phyloP scores from a whole-genome alignment of 2,113 vertebrate species.

The Arothron firmamentum region DNA sequence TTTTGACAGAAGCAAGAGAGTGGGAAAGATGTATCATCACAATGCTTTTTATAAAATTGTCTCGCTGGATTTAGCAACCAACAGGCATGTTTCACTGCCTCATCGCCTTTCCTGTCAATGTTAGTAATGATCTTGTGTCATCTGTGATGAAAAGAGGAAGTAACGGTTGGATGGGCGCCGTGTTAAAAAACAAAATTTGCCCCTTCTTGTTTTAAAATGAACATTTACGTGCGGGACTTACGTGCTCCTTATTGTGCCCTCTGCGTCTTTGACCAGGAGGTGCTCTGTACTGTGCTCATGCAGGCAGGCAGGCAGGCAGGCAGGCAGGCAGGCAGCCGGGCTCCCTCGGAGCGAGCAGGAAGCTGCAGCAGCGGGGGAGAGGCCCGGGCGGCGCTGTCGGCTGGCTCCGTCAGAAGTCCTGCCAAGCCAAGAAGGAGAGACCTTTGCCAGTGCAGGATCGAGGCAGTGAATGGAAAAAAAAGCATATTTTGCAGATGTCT shows the following conservation, averaged over 20 bases:
- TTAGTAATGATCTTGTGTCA: not conserved
- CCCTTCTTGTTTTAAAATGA: not conserved
- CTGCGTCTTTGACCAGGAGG: slow-evolving; percentile 38
- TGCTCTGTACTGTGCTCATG: slow-evolving; percentile 45
- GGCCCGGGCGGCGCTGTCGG: slow-evolving; percentile 62
- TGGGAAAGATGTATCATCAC: no score
- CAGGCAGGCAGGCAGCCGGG: slow-evolving; percentile 62
- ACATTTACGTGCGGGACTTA: not conserved
- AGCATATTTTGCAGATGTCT: slow-evolving; percentile 76
- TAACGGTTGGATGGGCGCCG: not conserved
- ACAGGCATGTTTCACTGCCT: no score
- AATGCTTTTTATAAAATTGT: no score
- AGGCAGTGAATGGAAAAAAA: slow-evolving; percentile 61
- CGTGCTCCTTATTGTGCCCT: slow-evolving; percentile 29
- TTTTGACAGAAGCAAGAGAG: no score
- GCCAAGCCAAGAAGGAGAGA: slow-evolving; percentile 74
- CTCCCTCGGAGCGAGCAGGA: slow-evolving; percentile 67
- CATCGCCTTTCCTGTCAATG: no score
- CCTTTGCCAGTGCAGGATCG: slow-evolving; percentile 72
- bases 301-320: slow-evolving; percentile 64
- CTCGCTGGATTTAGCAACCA: no score
- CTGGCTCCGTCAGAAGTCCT: slow-evolving; percentile 73
- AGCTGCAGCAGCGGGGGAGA: slow-evolving; percentile 65
- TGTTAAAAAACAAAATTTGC: not conserved
- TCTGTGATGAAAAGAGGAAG: not conserved